Evolutionary conservation across 2,113 vertebrate genomes (phyloP).

Genomic region (Nipponia nippon): DNA sequence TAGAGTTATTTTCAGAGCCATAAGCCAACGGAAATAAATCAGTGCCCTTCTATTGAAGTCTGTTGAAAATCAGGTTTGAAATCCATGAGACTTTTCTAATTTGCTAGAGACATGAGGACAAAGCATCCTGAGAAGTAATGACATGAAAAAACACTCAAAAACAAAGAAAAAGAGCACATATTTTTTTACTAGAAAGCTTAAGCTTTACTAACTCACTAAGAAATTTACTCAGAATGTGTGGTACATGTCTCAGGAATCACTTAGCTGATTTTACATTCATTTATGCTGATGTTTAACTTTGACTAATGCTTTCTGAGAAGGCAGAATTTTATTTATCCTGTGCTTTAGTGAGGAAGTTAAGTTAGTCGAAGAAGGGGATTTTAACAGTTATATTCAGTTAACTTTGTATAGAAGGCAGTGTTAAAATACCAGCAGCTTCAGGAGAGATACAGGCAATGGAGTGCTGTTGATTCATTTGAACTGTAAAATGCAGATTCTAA

Average conservation of each 20-base stretch:
- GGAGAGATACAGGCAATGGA: neutral
- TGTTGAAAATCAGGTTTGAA: neutral
- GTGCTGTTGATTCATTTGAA: neutral
- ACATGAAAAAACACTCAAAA: neutral
- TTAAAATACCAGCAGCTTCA: neutral
- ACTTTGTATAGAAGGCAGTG: neutral
- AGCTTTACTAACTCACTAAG: neutral
- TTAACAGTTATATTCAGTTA: neutral
- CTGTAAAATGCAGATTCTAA: neutral
- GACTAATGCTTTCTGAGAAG: neutral
- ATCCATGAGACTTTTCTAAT: neutral
- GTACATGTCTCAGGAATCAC: neutral
- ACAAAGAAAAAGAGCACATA: neutral
- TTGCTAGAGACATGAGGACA: neutral
- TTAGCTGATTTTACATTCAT: neutral
- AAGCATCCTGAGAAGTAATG: neutral
- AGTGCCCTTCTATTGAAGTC: neutral
- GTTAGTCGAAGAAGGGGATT: neutral
- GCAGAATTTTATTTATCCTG: neutral
- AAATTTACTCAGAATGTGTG: neutral
- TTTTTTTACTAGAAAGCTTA: neutral
- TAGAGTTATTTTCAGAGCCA: neutral
- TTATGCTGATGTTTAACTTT: neutral
- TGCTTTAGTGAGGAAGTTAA: neutral
- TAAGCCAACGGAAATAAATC: neutral